phyloP scores from a whole-genome alignment of 2,888 invertebrate genomes.

The Aporophyla lueneburgensis region DNA sequence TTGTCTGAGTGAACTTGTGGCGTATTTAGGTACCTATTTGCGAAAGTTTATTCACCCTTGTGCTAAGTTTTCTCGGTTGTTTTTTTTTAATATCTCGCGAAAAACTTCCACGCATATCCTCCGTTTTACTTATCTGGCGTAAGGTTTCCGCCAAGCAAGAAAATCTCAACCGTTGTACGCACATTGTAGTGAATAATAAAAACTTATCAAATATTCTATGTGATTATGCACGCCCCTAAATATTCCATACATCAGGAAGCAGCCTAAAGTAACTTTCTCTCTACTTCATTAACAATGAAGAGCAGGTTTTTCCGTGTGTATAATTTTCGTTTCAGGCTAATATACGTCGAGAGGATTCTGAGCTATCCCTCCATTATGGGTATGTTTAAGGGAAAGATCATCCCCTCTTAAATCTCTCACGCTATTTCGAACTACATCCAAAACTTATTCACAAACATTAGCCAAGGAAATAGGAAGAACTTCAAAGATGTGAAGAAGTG shows the following conservation, averaged over 20 bases:
- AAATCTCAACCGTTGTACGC: not conserved
- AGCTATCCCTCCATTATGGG: slow-evolving; percentile 74
- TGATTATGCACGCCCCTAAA: slow-evolving; percentile 53
- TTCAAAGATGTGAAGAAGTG: slow-evolving; percentile 36
- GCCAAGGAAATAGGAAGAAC: slow-evolving; percentile 23
- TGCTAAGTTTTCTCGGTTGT: not conserved
- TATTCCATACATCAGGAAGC: slow-evolving; percentile 54
- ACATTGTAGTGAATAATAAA: slow-evolving; percentile 20
- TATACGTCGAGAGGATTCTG: slow-evolving; percentile 67
- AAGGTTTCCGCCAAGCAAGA: not conserved
- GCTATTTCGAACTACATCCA: slow-evolving; percentile 58
- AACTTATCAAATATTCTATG: slow-evolving; percentile 25
- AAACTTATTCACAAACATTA: slow-evolving; percentile 58
- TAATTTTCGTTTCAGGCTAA: slow-evolving; percentile 70
- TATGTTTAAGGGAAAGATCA: slow-evolving; percentile 67
- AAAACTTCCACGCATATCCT: not conserved
- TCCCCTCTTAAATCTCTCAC: slow-evolving; percentile 56
- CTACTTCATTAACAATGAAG: slow-evolving; percentile 59
- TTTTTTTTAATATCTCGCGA: not conserved
- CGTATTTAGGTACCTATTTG: not conserved
- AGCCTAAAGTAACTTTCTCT: slow-evolving; percentile 48
- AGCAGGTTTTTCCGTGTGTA: slow-evolving; percentile 64
- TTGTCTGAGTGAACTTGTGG: not conserved
- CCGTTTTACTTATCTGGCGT: not conserved
- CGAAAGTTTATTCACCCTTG: not conserved